These are phyloP conservation scores for Coracias cyanogaster DNA, from an alignment of 2,797 vertebrate species.

Conservation along the genomic window DNA sequence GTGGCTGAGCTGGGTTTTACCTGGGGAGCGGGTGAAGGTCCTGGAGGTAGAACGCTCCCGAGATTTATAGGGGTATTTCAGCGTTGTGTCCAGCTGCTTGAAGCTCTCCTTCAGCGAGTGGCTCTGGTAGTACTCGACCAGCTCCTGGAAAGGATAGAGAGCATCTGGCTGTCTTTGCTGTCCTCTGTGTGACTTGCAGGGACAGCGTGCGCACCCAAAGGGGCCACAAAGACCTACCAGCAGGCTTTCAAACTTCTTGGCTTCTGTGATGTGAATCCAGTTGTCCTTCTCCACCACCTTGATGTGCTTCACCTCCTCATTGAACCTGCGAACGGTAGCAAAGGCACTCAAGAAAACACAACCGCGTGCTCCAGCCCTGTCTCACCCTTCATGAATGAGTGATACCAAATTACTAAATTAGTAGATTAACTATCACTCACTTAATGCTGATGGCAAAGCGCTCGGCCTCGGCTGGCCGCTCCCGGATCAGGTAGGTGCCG, in stretches of 20 bases:
- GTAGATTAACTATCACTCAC: conserved; percentile 76
- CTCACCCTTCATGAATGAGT: rapidly evolving
- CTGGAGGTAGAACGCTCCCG: conserved; percentile 87
- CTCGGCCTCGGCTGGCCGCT: conserved; percentile 94
- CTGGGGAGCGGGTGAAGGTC: conserved; percentile 89
- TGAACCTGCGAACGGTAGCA: conserved; percentile 83
- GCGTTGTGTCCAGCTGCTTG: conserved; percentile 94
- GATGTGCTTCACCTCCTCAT: conserved; percentile 98
- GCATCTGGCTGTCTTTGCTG: background rate
- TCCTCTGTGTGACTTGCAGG: background rate
- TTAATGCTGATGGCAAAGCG: conserved; percentile 98
- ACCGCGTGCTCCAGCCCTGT: rapidly evolving
- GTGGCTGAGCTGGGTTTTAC: conserved; percentile 70
- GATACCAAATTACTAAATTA: background rate
- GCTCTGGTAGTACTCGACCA: conserved; percentile 97
- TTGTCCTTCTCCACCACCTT: conserved; percentile 97
- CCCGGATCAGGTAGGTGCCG: conserved; percentile 96
- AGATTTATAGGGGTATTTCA: conserved; percentile 94
- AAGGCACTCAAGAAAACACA: rapidly evolving
- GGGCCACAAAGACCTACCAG: conserved; percentile 80
- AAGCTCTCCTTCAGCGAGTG: conserved; percentile 99
- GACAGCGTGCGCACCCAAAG: rapidly evolving
- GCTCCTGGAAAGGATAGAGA: conserved; percentile 59
- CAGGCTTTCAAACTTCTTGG: conserved; percentile 97
- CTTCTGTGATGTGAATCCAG: conserved; percentile 98